Evolutionary conservation across 1,140 invertebrate genomes (phyloP), one percentile per base, ranked within the genome.

Genomic region (Mamestra configurata): DNA sequence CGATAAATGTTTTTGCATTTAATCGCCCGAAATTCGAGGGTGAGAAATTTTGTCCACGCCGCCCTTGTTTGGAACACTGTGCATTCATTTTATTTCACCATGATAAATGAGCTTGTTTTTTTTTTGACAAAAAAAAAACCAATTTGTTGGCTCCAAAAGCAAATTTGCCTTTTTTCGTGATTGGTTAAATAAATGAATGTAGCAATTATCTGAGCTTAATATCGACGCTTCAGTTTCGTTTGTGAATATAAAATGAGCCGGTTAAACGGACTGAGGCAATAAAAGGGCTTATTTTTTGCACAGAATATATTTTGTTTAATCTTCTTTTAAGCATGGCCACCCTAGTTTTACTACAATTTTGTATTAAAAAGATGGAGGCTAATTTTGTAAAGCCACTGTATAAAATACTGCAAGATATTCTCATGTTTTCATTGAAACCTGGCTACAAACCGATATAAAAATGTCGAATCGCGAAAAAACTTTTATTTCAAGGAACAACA

Each of bases 1-100:
- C 81, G 82, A 80, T 80, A 85, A 86, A 86, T 80, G 83, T 85
- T 84, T 84, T 86, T 82, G 77, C 77, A 85, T 85, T 85, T 84
- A 85, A 83, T 83, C 73, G 66, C 43, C 27, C 31, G 66, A 37
- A 49, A 77, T 27, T 46, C 66, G 55, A 15, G 18, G 72, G 55
- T 55, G 66, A 51, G 31, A 53, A 53, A 77, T 77, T 81, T 77
- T 71, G 55, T 46, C 43, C 72, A 61, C 51, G 27, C 37, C 66
- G 13, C 66, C 66, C 22, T 10, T 43, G 37, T 49, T 3, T 7
- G 40, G 40, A 11, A 24, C 40, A 46, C 66, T 49, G 40, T 49
- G 66, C 40, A 49, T 49, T 46, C 37, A 70, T 70, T 70, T n/a
- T 70, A 49, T 15, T 49, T 7, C 35, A 66, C 35, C 20, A 55